These are phyloP conservation scores for Tautogolabrus adspersus DNA, from an alignment of 2,113 vertebrate species.

Conservation along the genomic window DNA sequence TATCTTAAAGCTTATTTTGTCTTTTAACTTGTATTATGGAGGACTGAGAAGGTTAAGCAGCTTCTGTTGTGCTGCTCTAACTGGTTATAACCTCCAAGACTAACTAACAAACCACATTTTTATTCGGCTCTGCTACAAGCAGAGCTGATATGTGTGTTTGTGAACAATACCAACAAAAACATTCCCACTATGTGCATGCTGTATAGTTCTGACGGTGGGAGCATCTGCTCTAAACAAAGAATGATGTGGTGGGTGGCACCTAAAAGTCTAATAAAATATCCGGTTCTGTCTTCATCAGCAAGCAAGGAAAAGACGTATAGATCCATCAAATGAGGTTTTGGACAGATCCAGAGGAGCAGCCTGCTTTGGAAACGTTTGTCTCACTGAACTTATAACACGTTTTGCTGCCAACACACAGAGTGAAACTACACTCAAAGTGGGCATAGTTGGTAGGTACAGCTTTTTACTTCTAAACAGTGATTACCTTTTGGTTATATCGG, in stretches of 20 bases:
- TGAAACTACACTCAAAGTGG: slow-evolving; percentile 86
- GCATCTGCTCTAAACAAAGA: no score
- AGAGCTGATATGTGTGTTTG: slow-evolving; percentile 57
- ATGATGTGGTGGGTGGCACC: not conserved
- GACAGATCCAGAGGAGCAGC: slow-evolving; percentile 76
- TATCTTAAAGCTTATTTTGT: not conserved
- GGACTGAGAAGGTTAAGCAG: slow-evolving; percentile 80
- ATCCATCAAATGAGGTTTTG: slow-evolving; percentile 56
- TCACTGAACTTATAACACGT: slow-evolving; percentile 85
- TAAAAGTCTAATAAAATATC: not conserved
- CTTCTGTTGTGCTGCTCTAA: slow-evolving; percentile 72
- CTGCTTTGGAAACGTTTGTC: slow-evolving; percentile 82
- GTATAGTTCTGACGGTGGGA: not conserved
- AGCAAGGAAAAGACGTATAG: slow-evolving; percentile 76
- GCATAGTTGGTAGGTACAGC: slow-evolving; percentile 87
- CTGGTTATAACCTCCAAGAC: slow-evolving; percentile 79
- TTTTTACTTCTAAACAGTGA: not conserved
- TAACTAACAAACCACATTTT: slow-evolving; percentile 48
- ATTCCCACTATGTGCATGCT: not conserved
- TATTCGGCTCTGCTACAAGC: slow-evolving; percentile 21
- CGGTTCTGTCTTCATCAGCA: slow-evolving; percentile 65
- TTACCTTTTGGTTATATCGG: no score
- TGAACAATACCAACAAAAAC: slow-evolving; percentile 22
- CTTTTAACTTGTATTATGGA: slow-evolving; percentile 37
- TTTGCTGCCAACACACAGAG: slow-evolving; percentile 62